phyloP scores from a whole-genome alignment of 1,140 invertebrate species.

The Drosophila miranda region DNA sequence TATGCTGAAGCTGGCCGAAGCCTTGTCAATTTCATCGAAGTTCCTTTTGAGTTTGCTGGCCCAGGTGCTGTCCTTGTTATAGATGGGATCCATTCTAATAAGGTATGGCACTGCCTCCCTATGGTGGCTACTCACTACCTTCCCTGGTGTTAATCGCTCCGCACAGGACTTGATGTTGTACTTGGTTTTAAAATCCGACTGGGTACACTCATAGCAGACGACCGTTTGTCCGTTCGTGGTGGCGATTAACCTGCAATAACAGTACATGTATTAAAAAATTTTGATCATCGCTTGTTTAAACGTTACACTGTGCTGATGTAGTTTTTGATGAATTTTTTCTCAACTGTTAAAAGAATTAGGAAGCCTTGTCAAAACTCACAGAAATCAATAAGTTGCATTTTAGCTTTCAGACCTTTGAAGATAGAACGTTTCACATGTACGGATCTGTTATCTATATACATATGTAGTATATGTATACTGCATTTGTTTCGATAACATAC shows the following conservation, averaged over 20 bases:
- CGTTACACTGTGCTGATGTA: too few species aligned
- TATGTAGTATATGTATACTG: conserved; percentile 18
- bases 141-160: conserved; percentile 26
- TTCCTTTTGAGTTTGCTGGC: conserved; percentile 67
- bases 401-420: background rate
- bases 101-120: conserved; percentile 27
- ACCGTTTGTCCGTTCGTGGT: conserved; percentile 40
- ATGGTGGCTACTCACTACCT: conserved; percentile 16
- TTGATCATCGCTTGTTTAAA: too few species aligned
- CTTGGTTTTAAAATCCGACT: conserved; percentile 39
- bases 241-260: conserved; percentile 39
- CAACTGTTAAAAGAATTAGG: too few species aligned
- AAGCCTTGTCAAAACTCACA: too few species aligned
- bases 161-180: conserved; percentile 26
- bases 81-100: conserved; percentile 45
- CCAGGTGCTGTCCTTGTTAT: conserved; percentile 56
- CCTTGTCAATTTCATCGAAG: conserved; percentile 72
- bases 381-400: background rate
- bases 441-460: conserved; percentile 26
- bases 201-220: conserved; percentile 53
- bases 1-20: conserved; percentile 70
- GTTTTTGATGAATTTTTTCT: too few species aligned
- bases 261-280: background rate
- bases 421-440: background rate
- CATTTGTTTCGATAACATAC: conserved; percentile 34